A percentile compares a stretch with the other conserved stretches of the same genome.
These are phyloP conservation scores for Troilus luridus DNA, from an alignment of 2,888 invertebrate genomes.

Conservation along the genomic window DNA sequence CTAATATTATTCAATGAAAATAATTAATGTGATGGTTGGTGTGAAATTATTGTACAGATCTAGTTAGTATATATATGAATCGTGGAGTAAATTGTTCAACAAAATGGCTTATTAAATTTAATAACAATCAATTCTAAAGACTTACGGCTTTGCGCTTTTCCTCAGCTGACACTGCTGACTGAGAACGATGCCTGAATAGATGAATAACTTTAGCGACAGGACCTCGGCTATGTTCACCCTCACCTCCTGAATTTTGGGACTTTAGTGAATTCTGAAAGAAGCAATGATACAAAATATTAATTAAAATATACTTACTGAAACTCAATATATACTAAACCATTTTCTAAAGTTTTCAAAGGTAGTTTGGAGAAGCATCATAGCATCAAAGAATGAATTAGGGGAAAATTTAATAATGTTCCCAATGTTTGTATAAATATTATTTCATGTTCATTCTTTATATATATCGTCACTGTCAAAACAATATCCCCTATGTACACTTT, in stretches of 20 bases:
- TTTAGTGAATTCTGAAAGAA: conserved; percentile 72
- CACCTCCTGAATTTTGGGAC: conserved; percentile 69
- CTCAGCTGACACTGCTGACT: conserved; percentile 79
- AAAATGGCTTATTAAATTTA: background rate
- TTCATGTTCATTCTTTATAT: too few relatives aligned
- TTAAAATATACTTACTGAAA: background rate
- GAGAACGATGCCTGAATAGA: conserved; percentile 85
- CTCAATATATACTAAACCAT: conserved; percentile 12
- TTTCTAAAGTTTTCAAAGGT: background rate
- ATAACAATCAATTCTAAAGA: conserved; percentile 64
- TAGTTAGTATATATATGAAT: too few relatives aligned
- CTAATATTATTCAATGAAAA: too few relatives aligned
- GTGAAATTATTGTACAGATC: too few relatives aligned
- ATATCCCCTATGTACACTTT: too few relatives aligned
- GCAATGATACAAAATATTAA: conserved; percentile 42
- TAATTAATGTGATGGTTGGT: too few relatives aligned
- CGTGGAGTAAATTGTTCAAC: background rate
- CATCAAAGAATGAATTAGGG: too few relatives aligned
- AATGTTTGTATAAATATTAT: too few relatives aligned
- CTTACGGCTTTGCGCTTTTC: conserved; percentile 81
- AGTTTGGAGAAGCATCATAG: too few relatives aligned
- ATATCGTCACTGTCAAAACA: too few relatives aligned
- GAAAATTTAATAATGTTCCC: too few relatives aligned
- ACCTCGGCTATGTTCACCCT: conserved; percentile 68
- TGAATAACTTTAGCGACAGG: conserved; percentile 95